These are phyloP conservation scores for Vannuccia rotundouncinata DNA, from an alignment of 2,888 invertebrate species.

Conservation along the genomic window DNA sequence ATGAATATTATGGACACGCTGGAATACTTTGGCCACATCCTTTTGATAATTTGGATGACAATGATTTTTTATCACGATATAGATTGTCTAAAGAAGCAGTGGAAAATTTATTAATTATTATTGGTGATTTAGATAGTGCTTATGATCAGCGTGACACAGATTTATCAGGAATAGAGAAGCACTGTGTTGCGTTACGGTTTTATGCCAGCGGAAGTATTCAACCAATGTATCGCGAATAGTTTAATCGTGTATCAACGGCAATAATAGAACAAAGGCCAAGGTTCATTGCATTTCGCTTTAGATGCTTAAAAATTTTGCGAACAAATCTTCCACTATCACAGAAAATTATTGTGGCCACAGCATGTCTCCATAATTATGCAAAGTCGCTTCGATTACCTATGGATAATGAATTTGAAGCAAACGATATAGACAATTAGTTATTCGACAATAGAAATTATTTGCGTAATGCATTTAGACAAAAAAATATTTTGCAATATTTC, in stretches of 20 bases:
- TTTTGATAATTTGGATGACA: constrained; percentile 14
- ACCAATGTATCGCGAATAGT: constrained; percentile 1
- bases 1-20: constrained; percentile 20
- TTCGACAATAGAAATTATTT: no score
- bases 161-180: constrained; percentile 3
- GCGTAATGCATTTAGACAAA: no score
- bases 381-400: no score
- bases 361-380: no score
- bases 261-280: constrained; percentile 10
- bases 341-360: no score
- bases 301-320: no score
- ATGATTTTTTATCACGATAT: constrained; percentile 16
- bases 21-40: neutral
- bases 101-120: constrained; percentile 9
- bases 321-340: no score
- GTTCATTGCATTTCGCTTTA: neutral
- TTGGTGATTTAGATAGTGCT: constrained; percentile 13
- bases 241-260: constrained; percentile 13
- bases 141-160: no score
- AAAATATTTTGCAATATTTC: no score
- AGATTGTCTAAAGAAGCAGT: constrained; percentile 13
- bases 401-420: no score
- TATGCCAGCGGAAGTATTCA: constrained; percentile 20
- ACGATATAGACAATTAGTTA: no score
- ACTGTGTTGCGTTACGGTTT: constrained; percentile 6